Base-by-base conservation (phyloP, 2,888 invertebrate species). In the Germaria angustata region DNA sequence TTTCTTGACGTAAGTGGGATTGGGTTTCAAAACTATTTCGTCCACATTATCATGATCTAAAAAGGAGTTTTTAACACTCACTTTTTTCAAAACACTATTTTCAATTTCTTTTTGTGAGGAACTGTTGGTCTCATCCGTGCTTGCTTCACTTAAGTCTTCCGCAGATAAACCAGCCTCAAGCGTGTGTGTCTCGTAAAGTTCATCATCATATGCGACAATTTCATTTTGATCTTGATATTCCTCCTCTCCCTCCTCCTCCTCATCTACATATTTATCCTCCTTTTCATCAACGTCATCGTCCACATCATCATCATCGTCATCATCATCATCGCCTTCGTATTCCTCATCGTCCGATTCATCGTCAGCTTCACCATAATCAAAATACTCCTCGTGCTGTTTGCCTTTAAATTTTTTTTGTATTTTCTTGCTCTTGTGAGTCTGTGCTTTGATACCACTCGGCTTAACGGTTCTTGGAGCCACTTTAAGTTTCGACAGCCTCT, bases 21-120 rank as follows among this genome's bases (percentile, higher is more conserved):
- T 85, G 46, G 80, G 85, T 66, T 73, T 80, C 0, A 84, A 81
- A 1, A 15, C 15, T 7, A 66, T 68, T 65, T 28, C 61, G 15
- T 22, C n/a, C 5, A 11, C 2, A 17, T 53, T 53, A 22, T 80
- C 63, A 49, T 77, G 41, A 73, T 85, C 44, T 15, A 59, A 36
- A 55, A 68, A 5, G 17, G 79, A 24, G 6, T 8, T 32, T 34
- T 71, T 34, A n/a, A 59, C 17, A 8, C 11, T 28, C 0, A 51
- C 24, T 24, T 66, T 15, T 9, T 66, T 7, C 82, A 87, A 72
- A 2, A 88, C 88, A 8, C 87, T 88, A 71, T 86, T 88, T 13
- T 88, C 87, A 1, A 87, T 86, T 11, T 83, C 85, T 15, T 86
- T 86, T 61, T 88, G 87, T 2, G 88, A 85, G 0, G 89, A 88